Evolutionary conservation across 2,888 invertebrate species (phyloP), one percentile per base, ranked within the genome.

Genomic region (Dyspetes luteomarginatus): DNA sequence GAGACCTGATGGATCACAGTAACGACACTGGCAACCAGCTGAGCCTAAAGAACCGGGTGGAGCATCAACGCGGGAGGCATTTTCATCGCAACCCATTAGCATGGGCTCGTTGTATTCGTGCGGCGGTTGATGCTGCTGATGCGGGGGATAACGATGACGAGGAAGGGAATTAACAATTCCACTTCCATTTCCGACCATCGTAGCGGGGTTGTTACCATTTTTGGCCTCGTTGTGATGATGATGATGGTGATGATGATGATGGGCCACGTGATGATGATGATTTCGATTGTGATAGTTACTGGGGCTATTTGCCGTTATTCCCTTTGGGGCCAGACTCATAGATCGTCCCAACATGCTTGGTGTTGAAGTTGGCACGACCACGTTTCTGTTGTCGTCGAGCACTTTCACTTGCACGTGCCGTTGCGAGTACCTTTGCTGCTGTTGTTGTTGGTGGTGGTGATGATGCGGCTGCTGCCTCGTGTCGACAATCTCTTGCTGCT

Each of bases 1-100:
- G 90, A 95, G 94, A 67, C 95, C 95, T 22, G 95, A 94, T 0
- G 96, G 96, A 89, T 96, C 96, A 92, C 96, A 96, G 87, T 95
- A 96, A 60, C 95, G 94, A 91, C 96, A 96, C 92, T 96, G 96
- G 92, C 96, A 96, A 80, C 93, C 93, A 85, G 92, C 93, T 81
- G 93, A 93, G 28, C 56, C 78, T 17, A 52, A 24, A 12, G 86
- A 71, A 3, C 87, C 86, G 56, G 85, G 28, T 22, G 69, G 82
- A 55, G 88, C 87, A 22, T 90, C 89, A 17, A 85, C 86, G 50
- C 85, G 62, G 30, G 45, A 52, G 7, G 72, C 67, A 1, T 72
- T 79, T 4, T 88, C 87, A 45, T 90, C 89, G 79, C 90, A 90
- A n/a, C 45, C 78, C 69, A 69, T 76, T 15, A 60, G 58, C 68